Conservation (phyloP, 23 tunicate genomes). For the Oikopleura dioica region DNA sequence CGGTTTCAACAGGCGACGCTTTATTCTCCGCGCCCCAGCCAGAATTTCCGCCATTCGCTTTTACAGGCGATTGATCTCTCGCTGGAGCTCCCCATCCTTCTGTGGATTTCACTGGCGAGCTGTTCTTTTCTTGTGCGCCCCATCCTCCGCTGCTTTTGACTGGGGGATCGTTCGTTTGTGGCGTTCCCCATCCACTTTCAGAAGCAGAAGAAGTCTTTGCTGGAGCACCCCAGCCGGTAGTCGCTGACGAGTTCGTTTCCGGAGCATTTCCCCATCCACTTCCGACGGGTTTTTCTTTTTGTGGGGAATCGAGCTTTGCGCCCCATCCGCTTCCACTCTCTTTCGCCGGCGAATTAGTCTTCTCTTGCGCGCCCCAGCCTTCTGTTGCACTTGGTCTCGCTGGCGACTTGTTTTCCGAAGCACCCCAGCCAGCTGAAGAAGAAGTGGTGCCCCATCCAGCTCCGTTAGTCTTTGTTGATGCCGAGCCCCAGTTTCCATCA, state of each 20-base stretch:
- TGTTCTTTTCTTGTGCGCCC: neutral
- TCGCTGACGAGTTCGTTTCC: too few species aligned
- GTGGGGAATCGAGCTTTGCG: too few species aligned
- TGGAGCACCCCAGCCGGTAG: too few species aligned
- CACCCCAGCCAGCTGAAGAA: neutral
- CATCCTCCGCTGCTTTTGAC: neutral
- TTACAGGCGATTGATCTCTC: neutral
- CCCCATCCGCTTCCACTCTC: neutral
- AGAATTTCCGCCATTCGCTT: too few species aligned
- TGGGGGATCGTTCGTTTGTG: neutral
- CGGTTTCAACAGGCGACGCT: too few species aligned
- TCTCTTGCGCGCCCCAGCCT: neutral
- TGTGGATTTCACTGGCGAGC: neutral
- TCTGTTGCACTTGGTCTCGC: neutral
- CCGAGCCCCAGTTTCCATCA: too few species aligned
- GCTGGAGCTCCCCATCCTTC: neutral
- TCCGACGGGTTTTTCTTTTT: too few species aligned
- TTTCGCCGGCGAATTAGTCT: neutral
- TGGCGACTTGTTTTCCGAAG: neutral
- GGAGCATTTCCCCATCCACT: too few species aligned
- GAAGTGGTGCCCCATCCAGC: neutral
- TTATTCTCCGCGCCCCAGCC: too few species aligned
- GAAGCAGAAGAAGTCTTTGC: too few species aligned
- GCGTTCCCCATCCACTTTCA: neutral
- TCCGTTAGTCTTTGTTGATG: too few species aligned